These are phyloP conservation scores for Australoheros facetus DNA, from an alignment of 2,797 vertebrate species.

Conservation along the genomic window DNA sequence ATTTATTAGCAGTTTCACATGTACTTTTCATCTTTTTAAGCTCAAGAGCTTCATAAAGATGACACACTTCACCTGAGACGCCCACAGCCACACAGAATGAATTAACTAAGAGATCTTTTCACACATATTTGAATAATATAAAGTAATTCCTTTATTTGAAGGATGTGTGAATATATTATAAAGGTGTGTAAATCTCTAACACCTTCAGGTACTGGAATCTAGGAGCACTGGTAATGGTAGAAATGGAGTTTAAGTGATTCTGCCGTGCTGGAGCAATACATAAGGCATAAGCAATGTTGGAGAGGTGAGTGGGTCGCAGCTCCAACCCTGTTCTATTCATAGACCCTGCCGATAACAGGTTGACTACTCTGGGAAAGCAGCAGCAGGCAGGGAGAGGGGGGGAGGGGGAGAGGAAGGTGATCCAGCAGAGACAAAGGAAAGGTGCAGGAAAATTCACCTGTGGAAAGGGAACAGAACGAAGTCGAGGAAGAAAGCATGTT, in stretches of 20 bases:
- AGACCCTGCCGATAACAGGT: constrained; percentile 74
- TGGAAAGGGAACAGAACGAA: constrained; percentile 55
- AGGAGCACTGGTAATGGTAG: background rate
- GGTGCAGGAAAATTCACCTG: constrained; percentile 68
- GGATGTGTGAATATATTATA: background rate
- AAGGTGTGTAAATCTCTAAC: background rate
- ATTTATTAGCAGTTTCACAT: constrained; percentile 35
- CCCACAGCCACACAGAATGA: constrained; percentile 2
- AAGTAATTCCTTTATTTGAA: background rate
- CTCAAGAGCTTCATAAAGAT: background rate
- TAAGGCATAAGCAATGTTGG: constrained; percentile 66
- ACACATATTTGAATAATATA: background rate
- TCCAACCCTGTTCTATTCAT: constrained; percentile 72
- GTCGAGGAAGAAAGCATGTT: constrained; percentile 23
- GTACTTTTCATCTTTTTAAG: constrained; percentile 3
- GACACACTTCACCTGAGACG: constrained; percentile 4
- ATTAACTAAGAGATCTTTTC: constrained; percentile 19
- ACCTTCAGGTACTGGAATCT: rapidly evolving
- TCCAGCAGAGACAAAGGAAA: constrained; percentile 62
- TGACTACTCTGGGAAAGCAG: constrained; percentile 71
- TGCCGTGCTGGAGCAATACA: constrained; percentile 54
- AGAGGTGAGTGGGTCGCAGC: constrained; percentile 68
- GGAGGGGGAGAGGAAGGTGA: constrained; percentile 23
- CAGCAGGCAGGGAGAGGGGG: constrained; percentile 39
- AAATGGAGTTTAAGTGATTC: constrained; percentile 37